These are phyloP conservation scores for Gorsachius magnificus DNA, from an alignment of 2,797 vertebrate species.

Conservation along the genomic window DNA sequence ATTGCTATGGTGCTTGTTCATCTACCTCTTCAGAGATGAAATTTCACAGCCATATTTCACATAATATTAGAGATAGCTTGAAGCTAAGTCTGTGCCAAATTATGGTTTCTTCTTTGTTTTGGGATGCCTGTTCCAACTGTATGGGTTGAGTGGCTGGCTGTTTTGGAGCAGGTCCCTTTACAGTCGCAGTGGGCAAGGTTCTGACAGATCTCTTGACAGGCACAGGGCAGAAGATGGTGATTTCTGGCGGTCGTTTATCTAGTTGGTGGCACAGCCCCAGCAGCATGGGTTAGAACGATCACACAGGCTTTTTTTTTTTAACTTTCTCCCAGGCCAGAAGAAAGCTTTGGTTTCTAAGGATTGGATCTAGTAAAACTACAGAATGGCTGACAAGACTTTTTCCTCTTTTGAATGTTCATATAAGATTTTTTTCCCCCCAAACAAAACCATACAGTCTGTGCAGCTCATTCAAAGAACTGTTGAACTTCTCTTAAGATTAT, in stretches of 20 bases:
- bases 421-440: background rate
- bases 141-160: background rate
- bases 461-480: background rate
- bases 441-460: background rate
- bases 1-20: background rate
- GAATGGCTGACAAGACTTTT: background rate
- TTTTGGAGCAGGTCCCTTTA: background rate
- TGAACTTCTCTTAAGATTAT: background rate
- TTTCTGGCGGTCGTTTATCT: background rate
- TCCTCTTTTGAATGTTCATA: background rate
- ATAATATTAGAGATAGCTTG: background rate
- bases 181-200: background rate
- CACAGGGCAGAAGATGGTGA: background rate
- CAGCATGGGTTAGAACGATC: fast-evolving
- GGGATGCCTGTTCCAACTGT: background rate
- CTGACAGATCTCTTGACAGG: background rate
- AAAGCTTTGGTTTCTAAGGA: background rate
- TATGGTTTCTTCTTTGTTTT: background rate
- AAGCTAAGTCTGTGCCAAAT: background rate
- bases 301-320: background rate
- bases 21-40: background rate
- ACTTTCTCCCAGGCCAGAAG: background rate
- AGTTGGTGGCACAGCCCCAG: background rate
- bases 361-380: background rate
- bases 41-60: background rate